These are phyloP conservation scores for Ellobium chinense DNA, from an alignment of 2,888 invertebrate species.

Conservation along the genomic window DNA sequence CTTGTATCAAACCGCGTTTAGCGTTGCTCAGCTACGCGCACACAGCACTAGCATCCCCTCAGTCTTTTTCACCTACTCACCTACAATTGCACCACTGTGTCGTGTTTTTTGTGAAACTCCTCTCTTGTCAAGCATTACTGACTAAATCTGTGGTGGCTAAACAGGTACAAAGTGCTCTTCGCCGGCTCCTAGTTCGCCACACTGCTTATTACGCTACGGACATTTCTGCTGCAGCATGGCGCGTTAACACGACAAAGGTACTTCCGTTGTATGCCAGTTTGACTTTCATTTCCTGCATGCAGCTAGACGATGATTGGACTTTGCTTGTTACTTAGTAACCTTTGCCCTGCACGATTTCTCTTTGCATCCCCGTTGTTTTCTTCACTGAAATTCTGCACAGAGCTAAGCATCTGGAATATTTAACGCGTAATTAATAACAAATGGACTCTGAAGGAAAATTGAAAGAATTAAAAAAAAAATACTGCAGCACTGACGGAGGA, in stretches of 20 bases:
- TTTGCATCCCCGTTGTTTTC: too few species aligned
- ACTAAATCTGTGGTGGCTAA: background rate
- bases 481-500: too few species aligned
- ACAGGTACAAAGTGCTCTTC: slow-evolving; percentile 48
- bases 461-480: too few species aligned
- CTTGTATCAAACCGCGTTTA: background rate
- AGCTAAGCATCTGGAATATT: too few species aligned
- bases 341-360: too few species aligned
- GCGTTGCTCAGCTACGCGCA: background rate
- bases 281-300: too few species aligned
- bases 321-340: too few species aligned
- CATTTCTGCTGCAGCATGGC: slow-evolving; percentile 48
- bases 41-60: background rate
- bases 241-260: slow-evolving; percentile 47
- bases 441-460: too few species aligned
- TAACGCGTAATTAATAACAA: too few species aligned
- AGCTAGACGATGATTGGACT: background rate
- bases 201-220: slow-evolving; percentile 46
- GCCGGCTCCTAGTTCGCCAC: slow-evolving; percentile 42
- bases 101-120: background rate
- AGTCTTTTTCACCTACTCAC: background rate
- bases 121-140: background rate
- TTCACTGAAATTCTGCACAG: too few species aligned
- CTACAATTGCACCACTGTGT: background rate
- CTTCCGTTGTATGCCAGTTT: too few species aligned